Evolutionary conservation across 1,140 invertebrate genomes (phyloP), one percentile per base, ranked within the genome.

Genomic region (Meloidogyne chitwoodi): DNA sequence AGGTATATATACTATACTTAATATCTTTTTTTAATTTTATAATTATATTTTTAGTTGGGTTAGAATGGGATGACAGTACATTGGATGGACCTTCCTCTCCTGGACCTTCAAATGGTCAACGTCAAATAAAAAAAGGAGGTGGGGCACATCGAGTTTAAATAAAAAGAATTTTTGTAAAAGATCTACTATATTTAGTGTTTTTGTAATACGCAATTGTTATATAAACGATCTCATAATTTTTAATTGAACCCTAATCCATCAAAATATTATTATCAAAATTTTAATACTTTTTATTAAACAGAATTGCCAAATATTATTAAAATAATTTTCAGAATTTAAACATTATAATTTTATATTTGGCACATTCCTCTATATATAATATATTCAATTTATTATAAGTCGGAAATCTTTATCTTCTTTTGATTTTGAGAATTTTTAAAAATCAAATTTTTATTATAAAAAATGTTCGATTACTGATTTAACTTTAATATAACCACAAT

Each of bases 21-120:
- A 10, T 61, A 63, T 8, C 4, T 29, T 27, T 73, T 56, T 19
- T 19, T 27, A 8, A n/a, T 48, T 27, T 26, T 44, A n/a, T 56
- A 29, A 31, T n/a, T 71, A 5, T 48, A 22, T 14, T 69, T 62
- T 19, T 56, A 73, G 70, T 63, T 22, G 84, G 83, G 63, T 77
- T 86, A 14, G 84, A 86, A 77, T 86, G 84, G 84, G 84, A 86
- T 72, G 84, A 86, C 76, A 69, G 41, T 10, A 74, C 62, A 4
- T 73, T 80, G 65, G 61, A 73, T 48, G 68, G 68, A 8, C 44
- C 68, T 56, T 56, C 48, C 8, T 56, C 48, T 56, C 48, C 48
- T 56, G 48, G 48, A 56, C 48, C 48, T 56, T 56, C 48, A n/a
- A 56, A 56, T 56, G 48, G 48, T 56, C 19, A n/a, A 44, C 41